Evolutionary conservation across 2,797 vertebrate genomes (phyloP).

Genomic region (Lepus townsendii): DNA sequence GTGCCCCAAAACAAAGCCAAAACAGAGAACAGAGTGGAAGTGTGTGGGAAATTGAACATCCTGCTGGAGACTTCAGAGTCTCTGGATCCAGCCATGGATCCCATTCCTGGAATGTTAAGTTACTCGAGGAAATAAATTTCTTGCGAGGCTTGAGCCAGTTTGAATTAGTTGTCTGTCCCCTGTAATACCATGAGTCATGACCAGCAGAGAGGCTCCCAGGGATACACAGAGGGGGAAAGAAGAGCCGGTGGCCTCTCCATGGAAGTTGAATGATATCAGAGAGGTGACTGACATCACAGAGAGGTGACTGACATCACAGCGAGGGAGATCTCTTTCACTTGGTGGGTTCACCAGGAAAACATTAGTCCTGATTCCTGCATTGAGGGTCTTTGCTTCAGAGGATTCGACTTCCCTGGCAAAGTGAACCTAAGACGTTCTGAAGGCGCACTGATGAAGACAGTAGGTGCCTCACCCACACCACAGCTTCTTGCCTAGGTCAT

Average conservation of each 20-base stretch:
- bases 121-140: not conserved
- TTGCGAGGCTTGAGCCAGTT: constrained; percentile 14
- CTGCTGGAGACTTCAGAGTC: not conserved
- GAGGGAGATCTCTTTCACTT: fast-evolving
- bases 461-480: not conserved
- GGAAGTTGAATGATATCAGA: too few relatives aligned
- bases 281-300: not conserved
- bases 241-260: not conserved
- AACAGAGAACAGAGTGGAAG: fast-evolving
- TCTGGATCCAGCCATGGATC: not conserved
- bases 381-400: not conserved
- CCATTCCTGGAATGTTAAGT: not conserved
- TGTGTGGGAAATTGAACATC: fast-evolving
- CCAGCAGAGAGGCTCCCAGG: not conserved
- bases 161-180: not conserved
- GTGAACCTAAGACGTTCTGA: not conserved
- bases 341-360: not conserved
- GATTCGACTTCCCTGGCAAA: constrained; percentile 18
- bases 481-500: not conserved
- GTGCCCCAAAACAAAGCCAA: not conserved
- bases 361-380: not conserved
- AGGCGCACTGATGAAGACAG: constrained; percentile 38
- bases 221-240: not conserved
- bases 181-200: not conserved
- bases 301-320: not conserved